Base-by-base conservation (phyloP, 2,888 invertebrate genomes). In the Acleris laterana region DNA sequence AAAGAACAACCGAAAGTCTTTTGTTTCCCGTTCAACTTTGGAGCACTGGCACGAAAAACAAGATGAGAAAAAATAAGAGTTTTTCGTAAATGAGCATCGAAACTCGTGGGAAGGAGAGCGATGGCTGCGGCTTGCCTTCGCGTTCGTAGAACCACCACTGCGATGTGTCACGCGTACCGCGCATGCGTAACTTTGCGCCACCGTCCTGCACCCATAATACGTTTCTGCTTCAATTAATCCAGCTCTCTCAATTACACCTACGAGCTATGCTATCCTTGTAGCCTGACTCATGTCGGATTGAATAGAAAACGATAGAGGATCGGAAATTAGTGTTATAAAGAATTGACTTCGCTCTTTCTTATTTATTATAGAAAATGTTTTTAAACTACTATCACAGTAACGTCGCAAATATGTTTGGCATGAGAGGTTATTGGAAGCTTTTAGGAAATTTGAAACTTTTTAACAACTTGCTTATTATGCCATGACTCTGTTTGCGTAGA, bases 221-320 rank as follows among this genome's bases (percentile, higher is more conserved):
- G 89, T 89, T 91, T 89, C 88, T 87, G 87, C 88, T 85, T 89
- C 89, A 92, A 92, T 91, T 92, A 92, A 91, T 91, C 84, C 79
- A 74, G 79, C 84, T 85, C 82, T 86, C 88, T 89, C 85, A 86
- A 90, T 92, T 91, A 89, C 85, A 88, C 80, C 81, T 84, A 82
- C 80, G 74, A 78, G 78, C 80, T 74, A 68, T 76, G 75, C 70
- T 78, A 72, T 72, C 77, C 72, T 75, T 72, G 74, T 77, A 72
- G 70, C 72, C 11, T 28, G 52, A 52, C 62, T 4, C 13, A 32
- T 32, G 32, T 32, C 13, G 38, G 38, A 63, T 68, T 69, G 61
- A 67, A 64, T 51, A 66, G 51, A 56, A 65, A 44, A 49, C 17
- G 44, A 55, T 62, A 32, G 32, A 48, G n/a, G 44, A 55, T 62